A percentile compares a stretch with the other conserved stretches of the same genome.
Conservation (phyloP, 2,113 vertebrate species). For the Coptodon bakossiorum region DNA sequence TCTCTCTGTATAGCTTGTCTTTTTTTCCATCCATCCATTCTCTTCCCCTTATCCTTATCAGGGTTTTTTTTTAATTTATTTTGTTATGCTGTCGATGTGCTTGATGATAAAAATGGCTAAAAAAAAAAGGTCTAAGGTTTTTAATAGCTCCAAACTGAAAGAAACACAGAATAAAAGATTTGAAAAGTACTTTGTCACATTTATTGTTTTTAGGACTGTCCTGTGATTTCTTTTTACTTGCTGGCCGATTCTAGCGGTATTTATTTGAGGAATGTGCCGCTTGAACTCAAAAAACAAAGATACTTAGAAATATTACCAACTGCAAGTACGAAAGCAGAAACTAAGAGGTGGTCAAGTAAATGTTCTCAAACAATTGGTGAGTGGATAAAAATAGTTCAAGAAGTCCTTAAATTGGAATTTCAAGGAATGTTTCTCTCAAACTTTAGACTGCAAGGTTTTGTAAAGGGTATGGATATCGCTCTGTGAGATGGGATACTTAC, state of each 20-base stretch:
- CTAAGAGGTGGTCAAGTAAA: background rate
- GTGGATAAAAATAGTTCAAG: background rate
- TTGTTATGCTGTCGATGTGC: background rate
- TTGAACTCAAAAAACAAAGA: background rate
- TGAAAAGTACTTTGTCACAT: background rate
- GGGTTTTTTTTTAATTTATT: rapidly evolving
- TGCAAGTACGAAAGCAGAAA: background rate
- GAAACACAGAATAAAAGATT: background rate
- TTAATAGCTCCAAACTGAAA: background rate
- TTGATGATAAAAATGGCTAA: background rate
- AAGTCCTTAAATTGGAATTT: background rate
- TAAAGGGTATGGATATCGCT: background rate
- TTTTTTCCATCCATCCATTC: background rate
- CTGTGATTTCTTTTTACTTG: background rate
- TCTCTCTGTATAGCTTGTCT: background rate
- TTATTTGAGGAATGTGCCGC: background rate
- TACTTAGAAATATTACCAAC: background rate
- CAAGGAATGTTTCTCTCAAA: background rate
- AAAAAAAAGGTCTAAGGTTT: background rate
- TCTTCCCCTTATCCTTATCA: background rate
- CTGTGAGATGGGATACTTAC: background rate
- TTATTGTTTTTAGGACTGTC: rapidly evolving
- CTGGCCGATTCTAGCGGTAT: background rate
- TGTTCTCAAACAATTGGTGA: background rate
- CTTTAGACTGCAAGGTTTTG: background rate